These are phyloP conservation scores for Bugula neritina DNA, from an alignment of 2,888 invertebrate species.

Conservation along the genomic window DNA sequence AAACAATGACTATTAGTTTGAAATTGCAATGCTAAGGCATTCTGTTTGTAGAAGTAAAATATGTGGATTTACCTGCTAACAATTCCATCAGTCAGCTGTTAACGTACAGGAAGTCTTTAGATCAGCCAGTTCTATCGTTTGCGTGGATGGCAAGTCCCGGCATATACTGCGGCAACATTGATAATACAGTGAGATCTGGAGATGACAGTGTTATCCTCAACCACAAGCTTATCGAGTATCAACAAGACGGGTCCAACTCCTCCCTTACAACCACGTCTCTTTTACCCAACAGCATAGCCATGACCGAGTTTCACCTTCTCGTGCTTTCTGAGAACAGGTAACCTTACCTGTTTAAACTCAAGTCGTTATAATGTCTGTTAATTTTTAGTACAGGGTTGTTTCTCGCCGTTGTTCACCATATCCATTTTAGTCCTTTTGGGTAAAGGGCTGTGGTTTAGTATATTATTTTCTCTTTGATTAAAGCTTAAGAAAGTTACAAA, in stretches of 20 bases:
- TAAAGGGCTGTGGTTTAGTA: too few species aligned
- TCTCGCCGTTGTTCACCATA: too few species aligned
- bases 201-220: slow-evolving; percentile 27
- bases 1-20: too few species aligned
- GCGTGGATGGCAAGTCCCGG: slow-evolving; percentile 81
- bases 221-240: slow-evolving; percentile 29
- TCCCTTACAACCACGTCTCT: not conserved
- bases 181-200: slow-evolving; percentile 36
- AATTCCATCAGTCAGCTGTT: slow-evolving; percentile 72
- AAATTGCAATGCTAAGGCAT: too few species aligned
- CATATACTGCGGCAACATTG: slow-evolving; percentile 72
- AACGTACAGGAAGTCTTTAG: slow-evolving; percentile 66
- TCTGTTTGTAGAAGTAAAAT: slow-evolving; percentile 51
- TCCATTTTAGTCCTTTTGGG: too few species aligned
- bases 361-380: too few species aligned
- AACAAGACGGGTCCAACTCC: not conserved
- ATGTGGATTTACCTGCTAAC: slow-evolving; percentile 67
- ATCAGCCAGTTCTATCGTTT: slow-evolving; percentile 69
- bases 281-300: not conserved
- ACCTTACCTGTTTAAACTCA: too few species aligned
- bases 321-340: slow-evolving; percentile 72
- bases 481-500: too few species aligned
- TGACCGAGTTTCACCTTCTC: slow-evolving; percentile 73
- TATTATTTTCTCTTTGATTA: too few species aligned
- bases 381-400: too few species aligned